A percentile compares a stretch with the other conserved stretches of the same genome.
phyloP scores from a whole-genome alignment of 2,888 invertebrate genomes.

The Tenthredo notha region DNA sequence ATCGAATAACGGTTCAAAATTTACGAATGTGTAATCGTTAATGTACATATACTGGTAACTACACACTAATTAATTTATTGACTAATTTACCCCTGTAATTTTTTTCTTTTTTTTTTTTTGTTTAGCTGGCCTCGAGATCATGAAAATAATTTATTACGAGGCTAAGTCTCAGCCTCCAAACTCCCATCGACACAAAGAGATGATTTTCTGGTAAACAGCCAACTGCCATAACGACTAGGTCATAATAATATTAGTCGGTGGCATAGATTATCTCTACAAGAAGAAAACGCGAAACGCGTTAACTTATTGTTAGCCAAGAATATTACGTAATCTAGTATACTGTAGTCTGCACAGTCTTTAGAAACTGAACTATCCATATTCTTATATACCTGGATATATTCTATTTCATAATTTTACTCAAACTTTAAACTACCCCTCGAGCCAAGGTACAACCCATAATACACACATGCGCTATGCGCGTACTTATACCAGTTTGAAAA shows the following conservation, averaged over 20 bases:
- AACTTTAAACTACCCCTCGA: neutral
- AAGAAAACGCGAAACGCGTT: neutral
- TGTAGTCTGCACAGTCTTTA: neutral
- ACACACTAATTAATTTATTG: neutral
- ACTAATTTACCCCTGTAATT: neutral
- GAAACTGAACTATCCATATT: neutral
- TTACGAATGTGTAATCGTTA: slow-evolving; percentile 25
- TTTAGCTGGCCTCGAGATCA: neutral
- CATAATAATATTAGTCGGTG: slow-evolving; percentile 16
- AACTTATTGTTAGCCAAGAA: slow-evolving; percentile 27
- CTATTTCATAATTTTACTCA: neutral
- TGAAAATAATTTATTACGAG: neutral
- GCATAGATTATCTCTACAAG: slow-evolving; percentile 10
- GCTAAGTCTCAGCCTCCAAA: neutral
- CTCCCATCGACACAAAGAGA: neutral
- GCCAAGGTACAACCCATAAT: neutral
- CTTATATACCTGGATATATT: neutral
- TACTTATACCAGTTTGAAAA: neutral
- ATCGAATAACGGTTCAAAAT: neutral
- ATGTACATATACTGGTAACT: neutral
- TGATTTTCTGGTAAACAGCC: slow-evolving; percentile 31
- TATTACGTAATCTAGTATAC: neutral
- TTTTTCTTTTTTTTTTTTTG: neutral
- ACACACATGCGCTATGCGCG: neutral
- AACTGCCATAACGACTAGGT: slow-evolving; percentile 2